Percentiles rank a stretch among this genome's conserved stretches.
phyloP scores from a whole-genome alignment of 1,140 invertebrate species.

The Drosophila erecta region DNA sequence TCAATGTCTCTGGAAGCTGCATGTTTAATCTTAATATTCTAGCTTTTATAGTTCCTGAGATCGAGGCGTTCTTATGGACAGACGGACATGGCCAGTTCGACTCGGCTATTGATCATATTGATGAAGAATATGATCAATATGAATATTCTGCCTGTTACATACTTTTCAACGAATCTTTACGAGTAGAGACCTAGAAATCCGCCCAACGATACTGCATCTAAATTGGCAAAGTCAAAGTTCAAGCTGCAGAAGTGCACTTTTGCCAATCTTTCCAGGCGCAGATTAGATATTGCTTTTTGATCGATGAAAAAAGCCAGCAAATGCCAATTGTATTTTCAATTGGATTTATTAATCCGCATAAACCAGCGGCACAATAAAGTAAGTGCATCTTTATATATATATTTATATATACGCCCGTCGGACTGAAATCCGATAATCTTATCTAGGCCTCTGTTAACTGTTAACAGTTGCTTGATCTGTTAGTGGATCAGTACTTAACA shows the following conservation, averaged over 20 bases:
- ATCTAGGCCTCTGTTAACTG: constrained; percentile 20
- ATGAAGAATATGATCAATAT: too few species aligned
- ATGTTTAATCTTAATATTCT: too few species aligned
- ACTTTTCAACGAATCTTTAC: too few species aligned
- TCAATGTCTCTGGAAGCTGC: too few species aligned
- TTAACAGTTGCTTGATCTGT: constrained; percentile 11
- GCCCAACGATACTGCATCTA: neutral
- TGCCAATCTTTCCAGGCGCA: neutral
- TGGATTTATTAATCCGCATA: constrained; percentile 14
- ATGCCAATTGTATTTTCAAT: constrained; percentile 1
- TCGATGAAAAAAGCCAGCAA: constrained; percentile 8
- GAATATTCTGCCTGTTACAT: too few species aligned
- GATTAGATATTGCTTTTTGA: constrained; percentile 26
- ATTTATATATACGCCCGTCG: neutral
- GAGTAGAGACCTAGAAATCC: too few species aligned
- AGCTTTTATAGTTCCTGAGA: too few species aligned
- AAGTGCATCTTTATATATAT: constrained; percentile 16
- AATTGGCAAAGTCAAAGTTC: neutral
- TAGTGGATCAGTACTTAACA: constrained; percentile 5
- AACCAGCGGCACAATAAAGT: neutral
- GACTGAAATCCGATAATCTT: constrained; percentile 32
- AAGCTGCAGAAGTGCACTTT: neutral
- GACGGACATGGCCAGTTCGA: too few species aligned
- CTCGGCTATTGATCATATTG: too few species aligned
- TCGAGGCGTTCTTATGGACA: too few species aligned